These are phyloP conservation scores for Alces alces DNA, from an alignment of 2,113 vertebrate genomes.

Conservation along the genomic window DNA sequence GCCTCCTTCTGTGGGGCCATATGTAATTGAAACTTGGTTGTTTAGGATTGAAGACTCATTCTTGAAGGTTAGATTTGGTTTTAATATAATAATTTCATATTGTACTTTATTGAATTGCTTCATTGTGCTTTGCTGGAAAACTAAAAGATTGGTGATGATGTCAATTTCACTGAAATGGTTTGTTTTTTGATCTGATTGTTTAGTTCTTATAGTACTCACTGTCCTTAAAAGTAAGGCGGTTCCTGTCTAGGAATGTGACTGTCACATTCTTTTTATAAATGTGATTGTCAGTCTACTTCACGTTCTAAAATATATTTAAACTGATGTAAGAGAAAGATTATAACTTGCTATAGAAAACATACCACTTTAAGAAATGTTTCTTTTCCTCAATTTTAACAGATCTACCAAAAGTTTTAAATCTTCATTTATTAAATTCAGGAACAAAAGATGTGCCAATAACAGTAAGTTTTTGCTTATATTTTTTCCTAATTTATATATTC, in stretches of 20 bases:
- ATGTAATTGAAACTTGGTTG: constrained; percentile 2
- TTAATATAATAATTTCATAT: constrained; percentile 6
- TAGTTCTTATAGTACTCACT: neutral
- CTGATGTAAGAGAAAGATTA: constrained; percentile 12
- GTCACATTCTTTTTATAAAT: neutral
- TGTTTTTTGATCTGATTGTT: neutral
- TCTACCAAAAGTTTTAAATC: constrained; percentile 96
- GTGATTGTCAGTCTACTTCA: neutral
- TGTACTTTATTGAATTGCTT: neutral
- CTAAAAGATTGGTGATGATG: neutral
- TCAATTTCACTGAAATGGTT: neutral
- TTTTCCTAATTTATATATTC: constrained; percentile 38
- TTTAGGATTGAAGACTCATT: neutral
- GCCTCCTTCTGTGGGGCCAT: neutral
- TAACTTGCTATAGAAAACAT: neutral
- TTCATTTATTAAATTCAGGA: constrained; percentile 99
- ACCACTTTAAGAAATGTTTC: constrained; percentile 39
- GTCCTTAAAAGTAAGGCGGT: neutral
- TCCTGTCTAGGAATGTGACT: neutral
- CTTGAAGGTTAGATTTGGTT: constrained; percentile 21
- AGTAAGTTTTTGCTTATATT: constrained; percentile 84
- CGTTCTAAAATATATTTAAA: neutral
- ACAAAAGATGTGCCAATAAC: constrained; percentile 98
- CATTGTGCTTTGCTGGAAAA: neutral
- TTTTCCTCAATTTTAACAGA: constrained; percentile 84